Evolutionary conservation across 1,140 invertebrate genomes (phyloP).

Genomic region (Venturia canescens): DNA sequence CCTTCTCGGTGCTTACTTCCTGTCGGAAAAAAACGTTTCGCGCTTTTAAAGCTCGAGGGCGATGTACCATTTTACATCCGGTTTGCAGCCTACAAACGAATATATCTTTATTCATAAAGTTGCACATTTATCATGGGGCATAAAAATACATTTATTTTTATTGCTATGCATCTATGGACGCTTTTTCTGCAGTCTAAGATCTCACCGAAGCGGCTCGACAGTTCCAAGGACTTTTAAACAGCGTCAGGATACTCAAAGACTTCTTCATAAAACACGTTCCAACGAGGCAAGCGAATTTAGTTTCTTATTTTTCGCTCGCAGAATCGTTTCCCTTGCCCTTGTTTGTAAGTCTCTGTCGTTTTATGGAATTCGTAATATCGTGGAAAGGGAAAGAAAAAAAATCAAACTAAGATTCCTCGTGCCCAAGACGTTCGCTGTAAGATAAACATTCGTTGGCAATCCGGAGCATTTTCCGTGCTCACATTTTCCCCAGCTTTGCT

Average conservation of each 20-base stretch:
- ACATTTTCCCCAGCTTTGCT: too few species aligned
- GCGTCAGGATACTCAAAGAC: neutral
- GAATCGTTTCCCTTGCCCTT: too few species aligned
- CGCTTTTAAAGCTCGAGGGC: neutral
- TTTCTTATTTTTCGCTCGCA: neutral
- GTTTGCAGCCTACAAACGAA: neutral
- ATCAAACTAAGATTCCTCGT: too few species aligned
- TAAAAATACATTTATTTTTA: neutral
- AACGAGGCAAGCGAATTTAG: neutral
- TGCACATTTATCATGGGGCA: neutral
- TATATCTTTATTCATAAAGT: constrained; percentile 13
- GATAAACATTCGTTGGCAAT: too few species aligned
- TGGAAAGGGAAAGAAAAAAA: neutral
- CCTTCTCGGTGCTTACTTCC: neutral
- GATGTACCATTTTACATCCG: constrained; percentile 23
- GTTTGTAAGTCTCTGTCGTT: neutral
- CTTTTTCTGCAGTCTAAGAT: neutral
- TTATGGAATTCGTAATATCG: neutral
- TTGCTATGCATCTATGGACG: neutral
- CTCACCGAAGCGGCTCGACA: neutral
- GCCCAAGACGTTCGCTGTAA: too few species aligned
- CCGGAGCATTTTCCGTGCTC: too few species aligned
- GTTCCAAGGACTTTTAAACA: constrained; percentile 3
- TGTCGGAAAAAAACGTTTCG: constrained; percentile 25
- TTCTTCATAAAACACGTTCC: neutral